These are phyloP conservation scores for Ciconia maguari DNA, from an alignment of 2,113 vertebrate genomes.

Conservation along the genomic window DNA sequence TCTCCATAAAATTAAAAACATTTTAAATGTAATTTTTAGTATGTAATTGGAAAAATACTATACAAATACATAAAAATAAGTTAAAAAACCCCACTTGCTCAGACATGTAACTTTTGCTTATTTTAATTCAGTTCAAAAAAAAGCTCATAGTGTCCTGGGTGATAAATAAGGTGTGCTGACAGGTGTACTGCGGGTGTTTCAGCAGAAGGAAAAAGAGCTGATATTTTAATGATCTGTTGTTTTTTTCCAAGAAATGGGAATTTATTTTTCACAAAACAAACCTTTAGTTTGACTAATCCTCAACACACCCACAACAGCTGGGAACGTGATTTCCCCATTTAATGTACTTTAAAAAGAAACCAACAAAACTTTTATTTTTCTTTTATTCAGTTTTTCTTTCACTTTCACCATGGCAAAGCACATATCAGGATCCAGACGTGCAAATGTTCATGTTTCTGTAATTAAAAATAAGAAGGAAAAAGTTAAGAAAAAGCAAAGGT, in stretches of 20 bases:
- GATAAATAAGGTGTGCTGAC: background rate
- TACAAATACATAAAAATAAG: background rate
- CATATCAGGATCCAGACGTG: background rate
- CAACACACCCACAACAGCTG: background rate
- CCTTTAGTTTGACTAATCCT: background rate
- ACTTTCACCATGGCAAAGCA: background rate
- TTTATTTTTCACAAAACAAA: background rate
- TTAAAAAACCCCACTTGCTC: background rate
- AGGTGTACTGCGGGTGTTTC: background rate
- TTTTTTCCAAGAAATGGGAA: background rate
- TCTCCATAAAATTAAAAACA: background rate
- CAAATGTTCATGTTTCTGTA: background rate
- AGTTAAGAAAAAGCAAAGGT: background rate
- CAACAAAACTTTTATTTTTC: background rate
- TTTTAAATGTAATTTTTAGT: background rate
- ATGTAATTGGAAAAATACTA: background rate
- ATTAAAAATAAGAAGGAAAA: background rate
- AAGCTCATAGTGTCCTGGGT: background rate
- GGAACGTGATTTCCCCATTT: background rate
- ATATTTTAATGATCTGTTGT: background rate
- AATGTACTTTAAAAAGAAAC: background rate
- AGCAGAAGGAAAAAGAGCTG: background rate
- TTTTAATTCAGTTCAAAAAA: background rate
- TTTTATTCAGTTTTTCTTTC: background rate
- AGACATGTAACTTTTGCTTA: background rate